These are phyloP conservation scores for Mycogona germanica DNA, from an alignment of 2,888 invertebrate species.

Conservation along the genomic window DNA sequence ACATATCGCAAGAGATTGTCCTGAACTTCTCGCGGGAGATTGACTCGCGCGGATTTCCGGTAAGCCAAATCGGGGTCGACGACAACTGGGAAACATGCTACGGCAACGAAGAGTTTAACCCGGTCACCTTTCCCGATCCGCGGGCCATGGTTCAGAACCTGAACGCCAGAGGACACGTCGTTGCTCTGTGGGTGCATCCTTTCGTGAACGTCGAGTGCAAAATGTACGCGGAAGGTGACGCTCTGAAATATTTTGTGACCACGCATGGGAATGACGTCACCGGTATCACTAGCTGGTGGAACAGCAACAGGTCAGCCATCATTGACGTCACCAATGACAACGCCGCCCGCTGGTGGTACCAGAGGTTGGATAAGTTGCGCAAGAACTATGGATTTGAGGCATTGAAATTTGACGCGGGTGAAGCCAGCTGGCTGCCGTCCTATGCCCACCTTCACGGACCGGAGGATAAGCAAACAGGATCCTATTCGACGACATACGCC, in stretches of 20 bases:
- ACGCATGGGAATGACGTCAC: slow-evolving; percentile 51
- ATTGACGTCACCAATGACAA: slow-evolving; percentile 75
- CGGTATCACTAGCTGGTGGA: slow-evolving; percentile 68
- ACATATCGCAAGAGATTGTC: slow-evolving; percentile 38
- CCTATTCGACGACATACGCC: slow-evolving; percentile 25
- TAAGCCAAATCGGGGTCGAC: slow-evolving; percentile 34
- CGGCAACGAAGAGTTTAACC: slow-evolving; percentile 77
- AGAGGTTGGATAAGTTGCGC: slow-evolving; percentile 55
- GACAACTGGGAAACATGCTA: slow-evolving; percentile 68
- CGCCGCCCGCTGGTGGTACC: slow-evolving; percentile 64
- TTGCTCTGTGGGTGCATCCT: slow-evolving; percentile 80
- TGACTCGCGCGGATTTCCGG: slow-evolving; percentile 25
- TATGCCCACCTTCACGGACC: slow-evolving; percentile 57
- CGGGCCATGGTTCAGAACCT: slow-evolving; percentile 66
- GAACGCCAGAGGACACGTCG: slow-evolving; percentile 69
- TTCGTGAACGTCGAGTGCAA: slow-evolving; percentile 68
- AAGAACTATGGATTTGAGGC: slow-evolving; percentile 67
- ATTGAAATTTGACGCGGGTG: slow-evolving; percentile 66
- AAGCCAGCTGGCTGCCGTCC: slow-evolving; percentile 69
- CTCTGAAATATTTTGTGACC: slow-evolving; percentile 56
- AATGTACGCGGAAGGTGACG: slow-evolving; percentile 67
- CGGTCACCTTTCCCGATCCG: slow-evolving; percentile 54
- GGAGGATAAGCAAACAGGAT: slow-evolving; percentile 26
- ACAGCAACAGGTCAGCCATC: slow-evolving; percentile 61
- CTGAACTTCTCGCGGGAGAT: slow-evolving; percentile 26